Evolutionary conservation across 2,113 vertebrate species (phyloP), one percentile per base, ranked within the genome.

Genomic region (Prionailurus viverrinus): DNA sequence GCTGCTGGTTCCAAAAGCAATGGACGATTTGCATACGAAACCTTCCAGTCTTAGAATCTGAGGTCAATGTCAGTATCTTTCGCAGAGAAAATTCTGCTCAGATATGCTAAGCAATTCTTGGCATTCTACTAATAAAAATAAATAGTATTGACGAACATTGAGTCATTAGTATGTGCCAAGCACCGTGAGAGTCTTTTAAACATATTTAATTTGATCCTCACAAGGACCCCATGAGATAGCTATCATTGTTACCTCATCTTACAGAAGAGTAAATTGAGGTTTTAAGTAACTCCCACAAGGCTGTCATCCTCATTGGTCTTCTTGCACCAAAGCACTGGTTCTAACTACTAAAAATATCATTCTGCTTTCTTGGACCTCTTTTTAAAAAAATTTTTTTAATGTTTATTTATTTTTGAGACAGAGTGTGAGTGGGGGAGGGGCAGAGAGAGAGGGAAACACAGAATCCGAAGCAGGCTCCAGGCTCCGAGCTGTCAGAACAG

Each of bases 261-360:
- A 71, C 68, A 94, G 69, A 45, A 48, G 48, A 86, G 33, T 48
- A 86, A 84, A 86, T 31, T 53, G 69, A 95, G 89, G n/a, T 55
- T 74, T 31, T n/a, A 36, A 48, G 78, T 39, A 45, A 90, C 5
- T 31, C 0, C 0, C 36, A 25, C 16, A 68, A n/a, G n/a, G 33
- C 58, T 78, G 27, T 71, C 58, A 55, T 36, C 41, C 25, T 7
- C 5, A 5, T 85, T 61, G 9, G 36, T 78, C 71, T 41, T 25
- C 69, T 0, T 7, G 10, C 25, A n/a, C n/a, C 7, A 84, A 51
- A 65, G 39, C 55, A 31, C 66, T 71, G 45, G 21, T 51, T 73
- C 55, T 65, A 41, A 55, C 41, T 58, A 39, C 66, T 31, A 74
- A 4, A 55, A 65, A 23, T 23, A 63, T 53, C 48, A 63, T 12